phyloP scores from a whole-genome alignment of 1,140 invertebrate genomes.

The Leptonema lineaticorne region DNA sequence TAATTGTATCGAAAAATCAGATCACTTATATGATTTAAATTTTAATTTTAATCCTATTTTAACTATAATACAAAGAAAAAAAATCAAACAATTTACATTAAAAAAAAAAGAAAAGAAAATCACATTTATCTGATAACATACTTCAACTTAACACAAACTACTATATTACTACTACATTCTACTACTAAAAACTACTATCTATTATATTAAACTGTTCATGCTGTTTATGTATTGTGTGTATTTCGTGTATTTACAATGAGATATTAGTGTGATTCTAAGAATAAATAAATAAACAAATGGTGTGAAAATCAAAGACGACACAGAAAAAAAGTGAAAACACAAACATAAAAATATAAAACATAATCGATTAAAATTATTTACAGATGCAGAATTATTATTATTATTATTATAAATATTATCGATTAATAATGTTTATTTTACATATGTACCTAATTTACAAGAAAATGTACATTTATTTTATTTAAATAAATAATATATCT shows the following conservation, averaged over 20 bases:
- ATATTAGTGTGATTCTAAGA: constrained; percentile 5
- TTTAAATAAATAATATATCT: no score
- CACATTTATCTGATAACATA: constrained; percentile 3
- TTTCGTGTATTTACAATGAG: constrained; percentile 30
- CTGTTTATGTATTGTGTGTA: constrained; percentile 2
- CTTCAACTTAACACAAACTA: constrained; percentile 11
- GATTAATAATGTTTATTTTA: no score
- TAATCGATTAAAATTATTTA: no score
- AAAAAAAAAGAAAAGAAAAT: constrained; percentile 7
- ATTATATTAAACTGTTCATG: constrained; percentile 20
- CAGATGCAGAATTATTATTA: no score
- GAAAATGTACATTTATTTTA: no score
- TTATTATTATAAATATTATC: no score
- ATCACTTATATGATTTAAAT: no score
- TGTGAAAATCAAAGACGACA: constrained; percentile 1
- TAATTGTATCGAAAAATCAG: no score
- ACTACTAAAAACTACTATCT: background rate
- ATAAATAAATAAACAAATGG: no score
- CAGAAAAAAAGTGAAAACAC: background rate
- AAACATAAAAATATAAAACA: constrained; percentile 5
- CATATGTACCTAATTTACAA: no score
- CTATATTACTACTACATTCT: background rate
- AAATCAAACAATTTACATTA: background rate
- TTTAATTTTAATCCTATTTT: background rate
- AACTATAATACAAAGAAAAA: background rate